These are phyloP conservation scores for Diabrotica balteata DNA, from an alignment of 2,888 invertebrate genomes.

Conservation along the genomic window DNA sequence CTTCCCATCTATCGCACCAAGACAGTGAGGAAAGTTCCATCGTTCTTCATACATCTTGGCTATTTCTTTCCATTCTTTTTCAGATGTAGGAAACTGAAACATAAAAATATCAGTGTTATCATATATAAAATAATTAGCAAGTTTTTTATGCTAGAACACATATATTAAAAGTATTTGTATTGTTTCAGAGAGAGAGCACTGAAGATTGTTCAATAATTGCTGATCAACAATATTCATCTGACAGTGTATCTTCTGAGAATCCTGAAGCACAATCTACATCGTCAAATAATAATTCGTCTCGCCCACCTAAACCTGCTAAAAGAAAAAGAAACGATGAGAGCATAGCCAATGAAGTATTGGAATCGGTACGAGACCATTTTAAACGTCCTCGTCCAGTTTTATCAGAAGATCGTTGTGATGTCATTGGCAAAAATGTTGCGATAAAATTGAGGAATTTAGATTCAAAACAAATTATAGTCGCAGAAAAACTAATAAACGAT, in stretches of 20 bases:
- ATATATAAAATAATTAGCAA: conserved; percentile 1
- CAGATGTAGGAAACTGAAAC: conserved; percentile 11
- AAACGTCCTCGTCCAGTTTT: conserved; percentile 3
- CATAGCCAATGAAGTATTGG: conserved; percentile 19
- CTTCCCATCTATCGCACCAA: no score
- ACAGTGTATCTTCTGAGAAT: conserved; percentile 11
- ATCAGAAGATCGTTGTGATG: conserved; percentile 7
- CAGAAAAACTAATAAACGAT: neutral
- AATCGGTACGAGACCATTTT: conserved; percentile 16
- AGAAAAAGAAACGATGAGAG: conserved; percentile 16
- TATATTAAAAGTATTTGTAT: neutral
- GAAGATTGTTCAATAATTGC: conserved; percentile 13
- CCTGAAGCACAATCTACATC: conserved; percentile 7
- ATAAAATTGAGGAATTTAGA: neutral
- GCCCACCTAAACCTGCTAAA: conserved; percentile 11
- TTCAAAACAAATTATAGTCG: neutral
- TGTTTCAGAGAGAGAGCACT: conserved; percentile 16
- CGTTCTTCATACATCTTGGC: conserved; percentile 11
- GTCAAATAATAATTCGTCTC: conserved; percentile 14
- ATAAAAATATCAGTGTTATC: conserved; percentile 3
- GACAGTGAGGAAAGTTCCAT: conserved; percentile 15
- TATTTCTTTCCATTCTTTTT: conserved; percentile 20
- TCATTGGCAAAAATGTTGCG: conserved; percentile 15
- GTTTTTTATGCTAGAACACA: neutral
- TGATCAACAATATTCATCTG: conserved; percentile 16